Percentiles rank a stretch among this genome's conserved stretches.
Conservation (phyloP, 2,113 vertebrate species). For the Saguinus midas region DNA sequence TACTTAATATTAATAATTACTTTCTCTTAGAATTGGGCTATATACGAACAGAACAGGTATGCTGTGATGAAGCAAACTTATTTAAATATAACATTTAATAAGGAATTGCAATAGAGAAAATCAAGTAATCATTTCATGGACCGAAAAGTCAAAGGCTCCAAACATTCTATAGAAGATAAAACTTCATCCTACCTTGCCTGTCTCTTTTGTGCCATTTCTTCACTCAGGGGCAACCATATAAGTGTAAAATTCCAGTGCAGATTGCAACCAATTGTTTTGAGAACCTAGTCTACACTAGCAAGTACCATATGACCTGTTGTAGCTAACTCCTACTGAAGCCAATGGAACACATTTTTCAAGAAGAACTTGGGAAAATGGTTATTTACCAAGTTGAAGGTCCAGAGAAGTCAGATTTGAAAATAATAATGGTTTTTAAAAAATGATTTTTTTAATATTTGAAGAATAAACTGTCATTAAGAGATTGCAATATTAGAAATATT, state of each 20-base stretch:
- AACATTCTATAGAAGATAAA: neutral
- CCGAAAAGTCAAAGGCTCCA: neutral
- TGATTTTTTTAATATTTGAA: neutral
- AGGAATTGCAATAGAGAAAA: neutral
- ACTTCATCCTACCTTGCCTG: slow-evolving; percentile 75
- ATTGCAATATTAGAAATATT: neutral
- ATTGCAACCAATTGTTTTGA: slow-evolving; percentile 79
- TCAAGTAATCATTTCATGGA: neutral
- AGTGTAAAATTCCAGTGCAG: slow-evolving; percentile 81
- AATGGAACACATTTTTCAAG: slow-evolving; percentile 75
- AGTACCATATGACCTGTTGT: rapidly evolving
- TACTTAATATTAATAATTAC: neutral
- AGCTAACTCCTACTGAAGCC: slow-evolving; percentile 80
- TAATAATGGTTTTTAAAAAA: slow-evolving; percentile 82
- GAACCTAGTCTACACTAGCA: slow-evolving; percentile 55
- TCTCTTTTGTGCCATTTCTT: slow-evolving; percentile 42
- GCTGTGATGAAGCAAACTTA: neutral
- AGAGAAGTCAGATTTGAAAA: slow-evolving; percentile 81
- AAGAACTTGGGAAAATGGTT: slow-evolving; percentile 82
- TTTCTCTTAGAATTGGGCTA: neutral
- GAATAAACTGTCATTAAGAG: neutral
- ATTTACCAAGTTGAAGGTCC: slow-evolving; percentile 77
- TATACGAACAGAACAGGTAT: neutral
- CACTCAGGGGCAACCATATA: slow-evolving; percentile 78
- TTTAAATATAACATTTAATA: slow-evolving; percentile 13